These are phyloP conservation scores for Saturnia japonica DNA, from an alignment of 2,888 invertebrate genomes.

Conservation along the genomic window DNA sequence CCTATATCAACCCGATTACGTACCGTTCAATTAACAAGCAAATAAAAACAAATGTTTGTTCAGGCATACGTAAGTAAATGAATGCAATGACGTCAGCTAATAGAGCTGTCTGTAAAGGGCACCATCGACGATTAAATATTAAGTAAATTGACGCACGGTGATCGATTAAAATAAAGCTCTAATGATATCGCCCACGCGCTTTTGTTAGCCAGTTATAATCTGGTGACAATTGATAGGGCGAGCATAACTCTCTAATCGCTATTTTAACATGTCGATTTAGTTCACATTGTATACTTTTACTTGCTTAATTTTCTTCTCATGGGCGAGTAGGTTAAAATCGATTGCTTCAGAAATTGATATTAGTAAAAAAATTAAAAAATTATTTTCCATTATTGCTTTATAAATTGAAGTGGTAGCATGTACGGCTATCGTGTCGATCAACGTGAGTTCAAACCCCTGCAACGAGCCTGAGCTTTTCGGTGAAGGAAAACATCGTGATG, in stretches of 20 bases:
- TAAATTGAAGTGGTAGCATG: too few species aligned
- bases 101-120: constrained; percentile 37
- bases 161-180: constrained; percentile 43
- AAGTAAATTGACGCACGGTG: constrained; percentile 74
- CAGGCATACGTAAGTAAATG: constrained; percentile 32
- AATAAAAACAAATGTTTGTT: constrained; percentile 50
- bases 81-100: constrained; percentile 42
- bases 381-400: too few species aligned
- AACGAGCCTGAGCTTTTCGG: too few species aligned
- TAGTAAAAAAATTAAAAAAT: too few species aligned
- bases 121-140: constrained; percentile 65
- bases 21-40: constrained; percentile 37
- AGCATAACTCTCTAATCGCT: not conserved
- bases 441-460: too few species aligned
- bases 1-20: constrained; percentile 35
- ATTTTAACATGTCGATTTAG: not conserved
- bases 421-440: too few species aligned
- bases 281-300: not conserved
- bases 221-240: constrained; percentile 35
- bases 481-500: too few species aligned
- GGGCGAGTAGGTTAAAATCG: not conserved
- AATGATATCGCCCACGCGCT: constrained; percentile 61
- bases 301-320: not conserved
- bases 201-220: constrained; percentile 56
- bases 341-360: too few species aligned